These are phyloP conservation scores for Gallinago jamesoni DNA, from an alignment of 2,113 vertebrate species.

Conservation along the genomic window DNA sequence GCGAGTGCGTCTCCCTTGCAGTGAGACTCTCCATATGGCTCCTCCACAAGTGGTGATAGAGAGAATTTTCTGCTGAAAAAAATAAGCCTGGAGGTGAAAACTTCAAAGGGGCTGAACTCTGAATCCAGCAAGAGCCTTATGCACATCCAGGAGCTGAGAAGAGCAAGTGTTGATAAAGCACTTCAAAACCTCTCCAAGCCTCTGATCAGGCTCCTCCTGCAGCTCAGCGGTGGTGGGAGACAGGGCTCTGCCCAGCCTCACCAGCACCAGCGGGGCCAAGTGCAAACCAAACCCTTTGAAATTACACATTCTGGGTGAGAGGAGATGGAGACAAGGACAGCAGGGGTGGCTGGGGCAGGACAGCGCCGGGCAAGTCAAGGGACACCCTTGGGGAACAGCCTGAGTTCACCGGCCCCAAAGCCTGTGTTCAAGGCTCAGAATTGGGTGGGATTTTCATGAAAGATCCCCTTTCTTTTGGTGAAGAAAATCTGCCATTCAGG, in stretches of 20 bases:
- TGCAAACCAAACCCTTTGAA: neutral
- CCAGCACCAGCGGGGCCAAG: neutral
- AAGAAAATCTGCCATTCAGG: neutral
- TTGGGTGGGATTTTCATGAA: neutral
- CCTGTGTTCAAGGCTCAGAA: no score
- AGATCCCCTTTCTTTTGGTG: neutral
- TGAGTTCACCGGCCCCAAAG: rapidly evolving
- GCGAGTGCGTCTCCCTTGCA: neutral
- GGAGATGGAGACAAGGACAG: rapidly evolving
- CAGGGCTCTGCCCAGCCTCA: neutral
- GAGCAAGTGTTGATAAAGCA: constrained; percentile 2
- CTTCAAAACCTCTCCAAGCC: neutral
- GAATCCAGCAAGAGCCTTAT: constrained; percentile 3
- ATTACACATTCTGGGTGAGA: rapidly evolving
- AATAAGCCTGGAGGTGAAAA: constrained; percentile 30
- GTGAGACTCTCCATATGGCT: neutral
- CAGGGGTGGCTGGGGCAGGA: neutral
- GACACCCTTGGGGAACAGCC: neutral
- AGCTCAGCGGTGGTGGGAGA: neutral
- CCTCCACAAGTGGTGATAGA: neutral
- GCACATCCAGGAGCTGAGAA: neutral
- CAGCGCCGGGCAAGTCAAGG: neutral
- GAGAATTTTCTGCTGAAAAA: constrained; percentile 1
- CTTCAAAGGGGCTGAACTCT: constrained; percentile 57
- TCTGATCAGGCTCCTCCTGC: neutral